phyloP scores from a whole-genome alignment of 2,797 vertebrate genomes.

The Hoplostethus atlanticus region DNA sequence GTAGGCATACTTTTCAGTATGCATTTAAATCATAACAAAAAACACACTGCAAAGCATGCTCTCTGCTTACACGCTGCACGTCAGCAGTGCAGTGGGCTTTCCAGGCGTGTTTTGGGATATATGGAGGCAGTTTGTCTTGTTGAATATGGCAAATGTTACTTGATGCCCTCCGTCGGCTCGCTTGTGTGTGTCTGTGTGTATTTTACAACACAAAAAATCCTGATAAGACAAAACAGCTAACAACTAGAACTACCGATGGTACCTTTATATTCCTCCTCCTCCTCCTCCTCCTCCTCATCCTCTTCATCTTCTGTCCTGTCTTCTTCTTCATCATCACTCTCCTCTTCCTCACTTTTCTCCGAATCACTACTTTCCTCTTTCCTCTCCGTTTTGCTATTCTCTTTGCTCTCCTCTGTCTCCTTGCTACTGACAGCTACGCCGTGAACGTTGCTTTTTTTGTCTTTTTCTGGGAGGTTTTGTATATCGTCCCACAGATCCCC shows the following conservation, averaged over 20 bases:
- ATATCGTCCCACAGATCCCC: constrained; percentile 85
- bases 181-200: not conserved
- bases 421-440: constrained; percentile 40
- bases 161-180: not conserved
- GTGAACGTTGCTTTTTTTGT: constrained; percentile 41
- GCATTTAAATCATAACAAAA: not conserved
- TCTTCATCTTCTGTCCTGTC: constrained; percentile 67
- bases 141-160: not conserved
- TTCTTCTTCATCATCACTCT: constrained; percentile 65
- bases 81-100: not conserved
- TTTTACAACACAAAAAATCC: constrained; percentile 1
- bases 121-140: not conserved
- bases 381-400: constrained; percentile 66
- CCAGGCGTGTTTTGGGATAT: not conserved
- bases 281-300: constrained; percentile 66
- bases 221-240: constrained; percentile 25
- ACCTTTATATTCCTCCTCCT: constrained; percentile 73
- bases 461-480: constrained; percentile 63
- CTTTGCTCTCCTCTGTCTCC: constrained; percentile 49
- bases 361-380: constrained; percentile 86
- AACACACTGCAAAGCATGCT: not conserved
- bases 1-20: not conserved
- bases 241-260: constrained; percentile 39
- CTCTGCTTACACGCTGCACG: not conserved
- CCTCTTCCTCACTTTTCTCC: constrained; percentile 82